Percentiles rank a stretch among this genome's conserved stretches.
phyloP scores from a whole-genome alignment of 2,797 vertebrate genomes.

The Pipistrellus kuhlii region DNA sequence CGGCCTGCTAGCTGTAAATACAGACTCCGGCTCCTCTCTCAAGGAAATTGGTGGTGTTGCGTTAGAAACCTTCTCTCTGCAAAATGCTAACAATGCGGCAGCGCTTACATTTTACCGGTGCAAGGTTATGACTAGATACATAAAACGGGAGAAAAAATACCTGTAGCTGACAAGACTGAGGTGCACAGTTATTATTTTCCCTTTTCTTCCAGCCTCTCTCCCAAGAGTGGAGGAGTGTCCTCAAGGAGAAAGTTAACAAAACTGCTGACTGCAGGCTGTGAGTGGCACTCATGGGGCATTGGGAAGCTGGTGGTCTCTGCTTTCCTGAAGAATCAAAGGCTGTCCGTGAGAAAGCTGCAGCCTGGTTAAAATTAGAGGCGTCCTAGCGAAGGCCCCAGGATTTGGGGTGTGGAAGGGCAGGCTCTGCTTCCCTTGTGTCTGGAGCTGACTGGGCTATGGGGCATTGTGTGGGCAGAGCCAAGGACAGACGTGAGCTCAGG shows the following conservation, averaged over 20 bases:
- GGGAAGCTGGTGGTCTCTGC: conserved; percentile 12
- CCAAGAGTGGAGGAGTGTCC: conserved; percentile 80
- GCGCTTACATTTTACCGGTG: conserved; percentile 85
- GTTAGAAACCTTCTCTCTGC: conserved; percentile 79
- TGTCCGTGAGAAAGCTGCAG: conserved; percentile 49
- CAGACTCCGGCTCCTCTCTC: conserved; percentile 73
- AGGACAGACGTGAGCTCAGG: background rate
- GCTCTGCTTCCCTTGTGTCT: background rate
- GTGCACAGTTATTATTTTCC: conserved; percentile 82
- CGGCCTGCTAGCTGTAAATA: conserved; percentile 72
- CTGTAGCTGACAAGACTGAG: conserved; percentile 78
- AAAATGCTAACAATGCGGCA: conserved; percentile 84
- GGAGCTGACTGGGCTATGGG: background rate
- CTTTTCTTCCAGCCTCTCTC: conserved; percentile 50
- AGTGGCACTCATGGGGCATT: conserved; percentile 2
- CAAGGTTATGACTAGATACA: conserved; percentile 84
- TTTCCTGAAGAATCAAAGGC: conserved; percentile 38
- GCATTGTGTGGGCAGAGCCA: background rate
- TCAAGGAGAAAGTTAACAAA: conserved; percentile 82
- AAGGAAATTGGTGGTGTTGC: conserved; percentile 78
- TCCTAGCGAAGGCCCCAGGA: background rate
- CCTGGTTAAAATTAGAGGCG: conserved; percentile 77
- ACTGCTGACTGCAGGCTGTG: conserved; percentile 79
- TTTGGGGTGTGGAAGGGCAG: background rate
- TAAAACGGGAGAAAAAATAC: conserved; percentile 82